Evolutionary conservation across 2,113 vertebrate genomes (phyloP), one percentile per base, ranked within the genome.

Genomic region (Archocentrus centrarchus): DNA sequence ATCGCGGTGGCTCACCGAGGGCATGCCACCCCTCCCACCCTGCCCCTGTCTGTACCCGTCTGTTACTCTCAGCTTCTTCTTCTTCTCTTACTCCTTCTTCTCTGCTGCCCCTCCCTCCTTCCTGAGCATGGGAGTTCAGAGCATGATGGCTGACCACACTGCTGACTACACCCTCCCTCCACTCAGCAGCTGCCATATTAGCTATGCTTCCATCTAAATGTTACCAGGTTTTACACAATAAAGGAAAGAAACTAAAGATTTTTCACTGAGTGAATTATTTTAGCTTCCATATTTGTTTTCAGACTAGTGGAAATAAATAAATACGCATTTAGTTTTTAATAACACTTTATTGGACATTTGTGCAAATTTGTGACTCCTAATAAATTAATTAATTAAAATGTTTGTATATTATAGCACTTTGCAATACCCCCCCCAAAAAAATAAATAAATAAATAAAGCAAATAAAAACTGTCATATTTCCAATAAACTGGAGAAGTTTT

Each of bases 1-100:
- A 98, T 97, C 96, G 90, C 32, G 80, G 92, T 79, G 95, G 94
- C 95, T 86, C 90, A 80, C 90, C 88, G 87, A 62, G 94, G 90
- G 95, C 94, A 92, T 93, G 83, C 86, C 88, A 83, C 83, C 89
- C 81, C 85, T 61, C 70, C 30, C 76, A 79, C 59, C 58, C 78
- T 73, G 81, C 77, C 82, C 66, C 55, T 41, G 75, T 68, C 47
- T 73, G 6, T 55, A 24, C 41, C 9, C 32, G 17, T 60, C 41
- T 79, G 58, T 84, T 55, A 68, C 53, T 59, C 55, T 83, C 9
- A 68, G 55, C 90, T 78, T 41, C 75, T 6, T 70, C 53, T n/a
- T 80, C 59, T 47, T 75, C 37, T 83, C 60, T 82, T 61, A 53
- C 18, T 63, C 55, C 37, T 59, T 59, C 63, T n/a, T 60, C 0